Conservation (phyloP, 2,888 invertebrate species). For the Andrena minutula region DNA sequence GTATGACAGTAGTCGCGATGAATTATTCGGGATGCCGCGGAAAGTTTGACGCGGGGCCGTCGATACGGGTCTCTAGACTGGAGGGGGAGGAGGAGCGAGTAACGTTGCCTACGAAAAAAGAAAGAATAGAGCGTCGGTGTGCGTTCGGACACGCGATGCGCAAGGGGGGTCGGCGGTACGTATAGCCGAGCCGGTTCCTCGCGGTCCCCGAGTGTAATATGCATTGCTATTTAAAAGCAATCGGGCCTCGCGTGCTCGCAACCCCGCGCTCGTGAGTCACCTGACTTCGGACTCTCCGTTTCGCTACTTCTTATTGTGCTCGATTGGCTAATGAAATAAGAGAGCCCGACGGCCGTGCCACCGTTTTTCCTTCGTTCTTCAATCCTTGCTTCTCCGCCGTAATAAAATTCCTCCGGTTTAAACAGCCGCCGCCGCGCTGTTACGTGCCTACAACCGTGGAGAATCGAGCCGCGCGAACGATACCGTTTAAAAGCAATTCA, state of each 20-base stretch:
- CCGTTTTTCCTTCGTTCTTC: constrained; percentile 8
- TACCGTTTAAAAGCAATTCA: constrained; percentile 34
- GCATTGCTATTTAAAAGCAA: constrained; percentile 58
- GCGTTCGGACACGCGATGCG: constrained; percentile 25
- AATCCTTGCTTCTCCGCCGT: constrained; percentile 12
- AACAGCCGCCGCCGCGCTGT: constrained; percentile 1
- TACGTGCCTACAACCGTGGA: neutral
- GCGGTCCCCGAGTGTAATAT: constrained; percentile 28
- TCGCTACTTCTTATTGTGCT: constrained; percentile 45
- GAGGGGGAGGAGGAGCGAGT: neutral
- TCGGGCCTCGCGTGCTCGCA: constrained; percentile 49
- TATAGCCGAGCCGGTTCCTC: too few relatives aligned
- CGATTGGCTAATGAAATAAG: constrained; percentile 55
- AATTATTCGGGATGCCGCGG: neutral
- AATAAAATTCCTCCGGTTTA: constrained; percentile 41
- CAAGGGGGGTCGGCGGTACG: neutral
- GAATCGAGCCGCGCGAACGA: constrained; percentile 5
- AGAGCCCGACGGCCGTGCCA: constrained; percentile 7
- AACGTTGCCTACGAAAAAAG: neutral
- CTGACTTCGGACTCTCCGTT: constrained; percentile 37
- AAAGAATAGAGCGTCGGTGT: constrained; percentile 9
- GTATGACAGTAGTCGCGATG: neutral
- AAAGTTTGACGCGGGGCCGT: constrained; percentile 12
- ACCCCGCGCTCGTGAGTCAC: constrained; percentile 50
- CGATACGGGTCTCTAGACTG: neutral